A percentile compares a stretch with the other conserved stretches of the same genome.
phyloP scores from a whole-genome alignment of 1,140 invertebrate species.

The Penaeus indicus region DNA sequence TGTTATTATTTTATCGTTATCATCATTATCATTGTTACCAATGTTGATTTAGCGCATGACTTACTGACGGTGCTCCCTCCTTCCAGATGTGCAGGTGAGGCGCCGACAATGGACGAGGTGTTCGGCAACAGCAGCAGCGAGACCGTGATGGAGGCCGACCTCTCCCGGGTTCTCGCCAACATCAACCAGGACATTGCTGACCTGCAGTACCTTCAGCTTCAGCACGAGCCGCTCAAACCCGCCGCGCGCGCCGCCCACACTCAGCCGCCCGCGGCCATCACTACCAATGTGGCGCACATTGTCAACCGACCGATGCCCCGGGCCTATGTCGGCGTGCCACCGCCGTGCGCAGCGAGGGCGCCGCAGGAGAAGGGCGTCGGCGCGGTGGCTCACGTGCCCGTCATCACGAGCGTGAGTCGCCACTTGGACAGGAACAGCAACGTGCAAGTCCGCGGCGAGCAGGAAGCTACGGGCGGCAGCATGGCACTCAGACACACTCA shows the following conservation, averaged over 20 bases:
- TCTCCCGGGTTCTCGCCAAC: slow-evolving; percentile 30
- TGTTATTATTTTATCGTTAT: no score
- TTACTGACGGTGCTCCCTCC: not conserved
- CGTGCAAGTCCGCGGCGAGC: not conserved
- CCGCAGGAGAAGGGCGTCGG: not conserved
- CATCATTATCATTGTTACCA: not conserved
- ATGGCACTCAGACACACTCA: slow-evolving; percentile 52
- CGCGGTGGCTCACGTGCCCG: slow-evolving; percentile 10
- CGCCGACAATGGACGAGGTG: slow-evolving; percentile 59
- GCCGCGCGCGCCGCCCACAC: not conserved
- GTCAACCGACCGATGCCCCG: slow-evolving; percentile 12
- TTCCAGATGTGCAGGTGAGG: not conserved
- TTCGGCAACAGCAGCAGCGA: slow-evolving; percentile 66
- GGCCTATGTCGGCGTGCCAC: no score
- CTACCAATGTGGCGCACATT: slow-evolving; percentile 40
- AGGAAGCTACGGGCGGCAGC: not conserved
- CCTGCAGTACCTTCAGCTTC: slow-evolving; percentile 33
- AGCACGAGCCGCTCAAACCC: not conserved
- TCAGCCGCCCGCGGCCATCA: not conserved
- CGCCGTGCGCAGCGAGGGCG: no score
- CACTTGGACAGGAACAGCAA: not conserved
- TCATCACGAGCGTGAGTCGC: not conserved
- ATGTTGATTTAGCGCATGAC: not conserved
- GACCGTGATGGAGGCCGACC: slow-evolving; percentile 62
- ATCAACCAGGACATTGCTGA: slow-evolving; percentile 41